Evolutionary conservation across 2,888 invertebrate genomes (phyloP).

Genomic region (Spilarctia lutea): DNA sequence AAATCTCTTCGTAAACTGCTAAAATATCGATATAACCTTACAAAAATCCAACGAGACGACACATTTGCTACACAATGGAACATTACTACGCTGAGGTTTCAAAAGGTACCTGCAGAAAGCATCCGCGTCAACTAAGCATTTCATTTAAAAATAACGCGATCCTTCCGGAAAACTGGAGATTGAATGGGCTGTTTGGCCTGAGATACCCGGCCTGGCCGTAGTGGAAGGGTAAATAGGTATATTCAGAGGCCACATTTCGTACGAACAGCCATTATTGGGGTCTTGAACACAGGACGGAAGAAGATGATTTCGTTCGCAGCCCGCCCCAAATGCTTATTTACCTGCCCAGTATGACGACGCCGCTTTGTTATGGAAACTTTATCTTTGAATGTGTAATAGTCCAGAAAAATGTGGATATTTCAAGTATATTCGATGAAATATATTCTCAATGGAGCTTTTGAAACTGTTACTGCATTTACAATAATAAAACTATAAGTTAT

Average conservation of each 20-base stretch:
- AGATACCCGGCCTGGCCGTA: conserved; percentile 55
- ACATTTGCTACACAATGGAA: conserved; percentile 37
- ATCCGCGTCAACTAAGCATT: conserved; percentile 57
- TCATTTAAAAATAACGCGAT: conserved; percentile 71
- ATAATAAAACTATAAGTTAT: neutral
- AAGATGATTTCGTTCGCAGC: conserved; percentile 58
- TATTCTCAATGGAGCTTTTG: neutral
- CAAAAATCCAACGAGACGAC: conserved; percentile 27
- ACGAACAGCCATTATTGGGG: conserved; percentile 69
- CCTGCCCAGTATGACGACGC: conserved; percentile 38
- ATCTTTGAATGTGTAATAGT: conserved; percentile 35
- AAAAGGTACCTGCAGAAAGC: conserved; percentile 39
- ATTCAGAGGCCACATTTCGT: conserved; percentile 70
- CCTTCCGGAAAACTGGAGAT: conserved; percentile 64
- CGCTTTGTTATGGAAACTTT: conserved; percentile 40
- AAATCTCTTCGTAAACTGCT: conserved; percentile 16
- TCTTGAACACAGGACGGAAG: conserved; percentile 60
- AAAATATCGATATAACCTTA: conserved; percentile 31
- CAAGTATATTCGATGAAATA: conserved; percentile 18
- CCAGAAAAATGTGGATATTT: conserved; percentile 22
- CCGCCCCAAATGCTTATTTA: conserved; percentile 56
- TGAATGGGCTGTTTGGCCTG: conserved; percentile 64
- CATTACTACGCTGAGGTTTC: conserved; percentile 20
- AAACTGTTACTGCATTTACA: neutral
- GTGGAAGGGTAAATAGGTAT: conserved; percentile 72